Percentiles rank a stretch among this genome's conserved stretches.
phyloP scores from a whole-genome alignment of 2,113 vertebrate species.

The Cephalopholis sonnerati region DNA sequence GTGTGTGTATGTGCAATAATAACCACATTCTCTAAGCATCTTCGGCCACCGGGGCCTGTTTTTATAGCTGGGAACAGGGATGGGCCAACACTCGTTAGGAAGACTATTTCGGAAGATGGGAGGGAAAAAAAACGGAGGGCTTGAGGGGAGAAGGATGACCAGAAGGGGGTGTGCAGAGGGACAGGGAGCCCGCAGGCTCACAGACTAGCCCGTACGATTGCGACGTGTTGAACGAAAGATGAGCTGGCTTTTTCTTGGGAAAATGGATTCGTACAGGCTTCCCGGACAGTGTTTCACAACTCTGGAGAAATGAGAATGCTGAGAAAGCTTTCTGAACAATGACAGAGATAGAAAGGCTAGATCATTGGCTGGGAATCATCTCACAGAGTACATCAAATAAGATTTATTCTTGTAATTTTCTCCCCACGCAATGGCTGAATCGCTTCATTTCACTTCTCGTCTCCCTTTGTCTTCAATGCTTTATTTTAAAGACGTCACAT shows the following conservation, averaged over 20 bases:
- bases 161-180: conserved; percentile 65
- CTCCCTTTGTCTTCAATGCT: background rate
- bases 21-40: conserved; percentile 89
- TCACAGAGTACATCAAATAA: background rate
- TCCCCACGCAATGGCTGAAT: background rate
- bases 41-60: conserved; percentile 84
- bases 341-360: conserved; percentile 18
- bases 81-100: conserved; percentile 81
- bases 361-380: conserved; percentile 1
- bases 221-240: conserved; percentile 50
- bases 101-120: conserved; percentile 82
- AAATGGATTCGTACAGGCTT: conserved; percentile 48
- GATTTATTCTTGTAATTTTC: background rate
- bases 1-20: conserved; percentile 82
- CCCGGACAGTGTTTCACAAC: conserved; percentile 65
- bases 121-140: conserved; percentile 59
- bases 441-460: background rate
- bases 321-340: conserved; percentile 28
- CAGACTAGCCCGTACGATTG: conserved; percentile 34
- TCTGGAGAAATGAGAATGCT: conserved; percentile 14
- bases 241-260: conserved; percentile 55
- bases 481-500: background rate
- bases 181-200: conserved; percentile 45
- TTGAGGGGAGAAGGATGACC: conserved; percentile 72
- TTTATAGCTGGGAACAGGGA: conserved; percentile 87